phyloP scores from a whole-genome alignment of 2,113 vertebrate genomes.

The human region GRCh38 chrY:380001-380500 shows the following conservation, averaged over 20 bases:
- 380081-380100: not conserved
- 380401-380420: not conserved
- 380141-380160: not conserved
- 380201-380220: not conserved
- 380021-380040: not conserved
- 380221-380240: not conserved
- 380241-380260: not conserved
- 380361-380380: not conserved
- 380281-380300: not conserved
- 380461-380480: not conserved
- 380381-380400: not conserved
- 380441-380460: not conserved
- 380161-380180: not conserved
- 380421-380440: too few species aligned
- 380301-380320: not conserved
- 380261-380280: not conserved
- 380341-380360: not conserved
- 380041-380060: not conserved
- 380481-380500: too few species aligned
- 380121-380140: not conserved
- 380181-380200: not conserved
- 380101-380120: not conserved
- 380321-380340: not conserved
- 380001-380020: not conserved
- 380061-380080: not conserved